Percentiles rank a stretch among this genome's conserved stretches.
phyloP scores from a whole-genome alignment of 2,113 vertebrate species.

The Barbus barbus region DNA sequence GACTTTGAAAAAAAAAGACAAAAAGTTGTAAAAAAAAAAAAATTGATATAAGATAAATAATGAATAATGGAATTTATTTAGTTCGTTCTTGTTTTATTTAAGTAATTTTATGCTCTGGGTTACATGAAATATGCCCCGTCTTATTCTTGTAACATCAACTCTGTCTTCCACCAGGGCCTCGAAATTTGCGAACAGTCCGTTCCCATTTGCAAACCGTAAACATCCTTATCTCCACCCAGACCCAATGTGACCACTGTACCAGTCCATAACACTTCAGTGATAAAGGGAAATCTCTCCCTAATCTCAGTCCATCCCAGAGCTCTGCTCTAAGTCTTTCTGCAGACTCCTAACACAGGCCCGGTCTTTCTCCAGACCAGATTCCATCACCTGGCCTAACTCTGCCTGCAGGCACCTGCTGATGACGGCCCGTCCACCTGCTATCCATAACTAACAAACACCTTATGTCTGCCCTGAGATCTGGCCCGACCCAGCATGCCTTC shows the following conservation, averaged over 20 bases:
- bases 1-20: too few species aligned
- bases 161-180: neutral
- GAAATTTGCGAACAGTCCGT: neutral
- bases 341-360: constrained; percentile 38
- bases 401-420: constrained; percentile 34
- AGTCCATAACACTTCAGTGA: neutral
- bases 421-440: constrained; percentile 66
- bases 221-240: constrained; percentile 16
- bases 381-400: constrained; percentile 52
- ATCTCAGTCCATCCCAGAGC: neutral
- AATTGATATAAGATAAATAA: too few species aligned
- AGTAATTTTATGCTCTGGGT: too few species aligned
- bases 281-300: neutral
- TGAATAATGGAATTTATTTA: too few species aligned
- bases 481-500: constrained; percentile 17
- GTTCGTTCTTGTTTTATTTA: too few species aligned
- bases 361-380: constrained; percentile 55
- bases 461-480: constrained; percentile 30
- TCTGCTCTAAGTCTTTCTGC: neutral
- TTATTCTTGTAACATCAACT: too few species aligned
- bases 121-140: too few species aligned
- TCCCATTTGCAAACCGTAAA: neutral
- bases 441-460: constrained; percentile 53
- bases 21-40: too few species aligned
- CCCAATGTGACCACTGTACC: neutral